These are phyloP conservation scores for Callinectes sapidus DNA, from an alignment of 2,888 invertebrate genomes.

Conservation along the genomic window DNA sequence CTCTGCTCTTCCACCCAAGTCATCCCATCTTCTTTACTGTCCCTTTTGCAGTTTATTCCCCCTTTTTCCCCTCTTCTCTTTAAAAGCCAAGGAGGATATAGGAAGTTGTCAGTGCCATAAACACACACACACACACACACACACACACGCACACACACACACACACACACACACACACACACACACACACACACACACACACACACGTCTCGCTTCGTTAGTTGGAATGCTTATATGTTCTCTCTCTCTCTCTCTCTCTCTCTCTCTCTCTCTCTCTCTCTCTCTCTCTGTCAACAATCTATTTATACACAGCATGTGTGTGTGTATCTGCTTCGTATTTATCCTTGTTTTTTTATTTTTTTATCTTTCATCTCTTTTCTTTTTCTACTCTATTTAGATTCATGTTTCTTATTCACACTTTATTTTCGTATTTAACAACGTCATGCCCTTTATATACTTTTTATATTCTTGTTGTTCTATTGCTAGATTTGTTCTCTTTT, in stretches of 20 bases:
- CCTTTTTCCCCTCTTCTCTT: not conserved
- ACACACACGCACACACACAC: not conserved
- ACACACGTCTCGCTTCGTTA: not conserved
- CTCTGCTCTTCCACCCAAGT: not conserved
- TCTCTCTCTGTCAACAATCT: conserved; percentile 18
- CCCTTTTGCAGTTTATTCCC: not conserved
- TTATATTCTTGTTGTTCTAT: not conserved
- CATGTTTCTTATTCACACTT: not conserved
- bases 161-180: not conserved
- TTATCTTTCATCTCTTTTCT: not conserved
- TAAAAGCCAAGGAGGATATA: not conserved
- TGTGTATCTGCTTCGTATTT: not conserved
- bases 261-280: conserved; percentile 25
- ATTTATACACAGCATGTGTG: not conserved
- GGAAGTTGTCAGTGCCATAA: not conserved
- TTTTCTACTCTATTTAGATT: not conserved
- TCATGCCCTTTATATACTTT: not conserved
- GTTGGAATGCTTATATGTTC: not conserved
- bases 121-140: conserved; percentile 11
- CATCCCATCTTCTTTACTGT: not conserved
- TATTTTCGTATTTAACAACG: not conserved
- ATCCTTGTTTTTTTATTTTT: not conserved
- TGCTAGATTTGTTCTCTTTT: not conserved
- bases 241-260: conserved; percentile 25
- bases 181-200: not conserved